Conservation (phyloP, 1,140 invertebrate genomes). For the Aleiodes sp. region DNA sequence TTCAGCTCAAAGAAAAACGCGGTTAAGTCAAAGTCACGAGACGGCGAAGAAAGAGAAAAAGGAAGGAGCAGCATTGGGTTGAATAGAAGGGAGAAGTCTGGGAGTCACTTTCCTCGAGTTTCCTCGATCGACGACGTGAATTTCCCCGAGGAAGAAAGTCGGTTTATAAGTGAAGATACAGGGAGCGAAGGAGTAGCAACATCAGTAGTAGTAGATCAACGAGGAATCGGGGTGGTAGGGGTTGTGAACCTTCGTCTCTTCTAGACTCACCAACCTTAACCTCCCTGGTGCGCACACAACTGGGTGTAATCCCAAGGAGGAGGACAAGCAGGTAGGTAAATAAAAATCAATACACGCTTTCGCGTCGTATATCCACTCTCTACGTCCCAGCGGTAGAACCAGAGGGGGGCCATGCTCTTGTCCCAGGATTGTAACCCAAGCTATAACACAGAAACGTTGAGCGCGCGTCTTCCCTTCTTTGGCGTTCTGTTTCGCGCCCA, state of each 20-base stretch:
- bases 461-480: conserved; percentile 34
- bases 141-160: conserved; percentile 11
- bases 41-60: neutral
- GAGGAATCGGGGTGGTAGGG: neutral
- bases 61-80: neutral
- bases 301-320: neutral
- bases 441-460: neutral
- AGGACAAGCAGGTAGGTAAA: conserved; percentile 36
- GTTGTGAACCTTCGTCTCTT: conserved; percentile 9
- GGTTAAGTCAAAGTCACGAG: neutral
- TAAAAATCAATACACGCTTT: conserved; percentile 44
- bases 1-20: conserved; percentile 4
- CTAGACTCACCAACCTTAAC: conserved; percentile 13
- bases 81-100: neutral
- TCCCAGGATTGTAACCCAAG: conserved; percentile 1
- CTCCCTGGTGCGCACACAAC: too few species aligned
- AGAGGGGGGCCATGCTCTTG: neutral
- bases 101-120: conserved; percentile 16
- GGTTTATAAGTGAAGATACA: neutral
- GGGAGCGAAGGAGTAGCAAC: neutral
- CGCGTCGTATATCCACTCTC: neutral
- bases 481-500: conserved; percentile 62
- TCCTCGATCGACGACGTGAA: neutral
- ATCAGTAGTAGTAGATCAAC: neutral
- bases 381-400: neutral